A percentile compares a stretch with the other conserved stretches of the same genome.
These are phyloP conservation scores for Prionailurus bengalensis DNA, from an alignment of 2,113 vertebrate species.

Conservation along the genomic window DNA sequence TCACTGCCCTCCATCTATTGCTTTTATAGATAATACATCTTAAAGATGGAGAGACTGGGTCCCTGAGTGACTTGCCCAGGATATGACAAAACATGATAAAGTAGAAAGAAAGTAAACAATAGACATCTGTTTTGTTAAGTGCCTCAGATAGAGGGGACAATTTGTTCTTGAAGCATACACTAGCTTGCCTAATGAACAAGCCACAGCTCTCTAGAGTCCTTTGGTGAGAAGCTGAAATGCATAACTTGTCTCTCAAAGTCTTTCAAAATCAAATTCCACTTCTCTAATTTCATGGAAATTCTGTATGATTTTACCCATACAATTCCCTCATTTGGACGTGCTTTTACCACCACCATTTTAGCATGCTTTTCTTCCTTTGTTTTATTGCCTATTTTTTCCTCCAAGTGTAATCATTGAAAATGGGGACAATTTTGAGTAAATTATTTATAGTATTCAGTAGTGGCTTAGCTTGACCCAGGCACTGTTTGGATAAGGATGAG, in stretches of 20 bases:
- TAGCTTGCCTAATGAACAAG: not conserved
- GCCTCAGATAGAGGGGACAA: not conserved
- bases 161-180: not conserved
- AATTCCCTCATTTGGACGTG: not conserved
- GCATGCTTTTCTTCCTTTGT: not conserved
- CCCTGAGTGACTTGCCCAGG: not conserved
- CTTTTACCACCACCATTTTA: not conserved
- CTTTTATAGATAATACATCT: not conserved
- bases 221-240: not conserved
- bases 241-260: not conserved
- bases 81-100: not conserved
- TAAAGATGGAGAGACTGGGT: not conserved
- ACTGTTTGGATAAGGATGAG: not conserved
- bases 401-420: not conserved
- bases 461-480: not conserved
- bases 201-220: not conserved
- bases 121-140: not conserved
- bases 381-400: not conserved
- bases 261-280: slow-evolving; percentile 15
- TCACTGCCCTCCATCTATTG: not conserved
- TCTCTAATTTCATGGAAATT: slow-evolving; percentile 2
- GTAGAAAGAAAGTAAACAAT: not conserved
- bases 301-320: not conserved
- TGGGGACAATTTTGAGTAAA: not conserved
- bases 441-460: slow-evolving; percentile 1